A percentile compares a stretch with the other conserved stretches of the same genome.
Conservation (phyloP, 2,888 invertebrate genomes). For the Meta bourneti region DNA sequence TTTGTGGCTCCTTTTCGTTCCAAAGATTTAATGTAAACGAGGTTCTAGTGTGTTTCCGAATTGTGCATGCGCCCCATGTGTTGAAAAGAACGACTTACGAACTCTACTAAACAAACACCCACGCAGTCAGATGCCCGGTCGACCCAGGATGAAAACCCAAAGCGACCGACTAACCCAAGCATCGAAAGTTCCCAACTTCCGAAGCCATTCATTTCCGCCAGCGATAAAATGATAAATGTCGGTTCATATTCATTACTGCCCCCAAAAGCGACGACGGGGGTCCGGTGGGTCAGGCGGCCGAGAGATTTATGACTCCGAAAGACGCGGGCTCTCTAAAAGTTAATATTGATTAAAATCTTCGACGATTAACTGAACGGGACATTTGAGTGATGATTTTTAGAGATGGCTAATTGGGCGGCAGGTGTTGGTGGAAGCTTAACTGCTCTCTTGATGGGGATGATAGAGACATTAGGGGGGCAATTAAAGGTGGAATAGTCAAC, state of each 20-base stretch:
- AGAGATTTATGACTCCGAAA: slow-evolving; percentile 48
- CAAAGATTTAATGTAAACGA: too few relatives aligned
- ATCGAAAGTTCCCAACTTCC: not conserved
- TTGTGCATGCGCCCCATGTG: too few relatives aligned
- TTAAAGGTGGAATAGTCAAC: too few relatives aligned
- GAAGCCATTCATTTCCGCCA: not conserved
- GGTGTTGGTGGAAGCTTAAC: slow-evolving; percentile 6
- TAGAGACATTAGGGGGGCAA: too few relatives aligned
- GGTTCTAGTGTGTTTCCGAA: too few relatives aligned
- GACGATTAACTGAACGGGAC: slow-evolving; percentile 37
- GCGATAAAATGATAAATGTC: slow-evolving; percentile 36
- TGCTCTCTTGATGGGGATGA: too few relatives aligned
- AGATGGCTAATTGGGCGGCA: slow-evolving; percentile 11
- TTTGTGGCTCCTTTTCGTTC: too few relatives aligned
- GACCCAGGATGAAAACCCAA: not conserved
- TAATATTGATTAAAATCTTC: slow-evolving; percentile 64
- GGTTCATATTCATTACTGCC: slow-evolving; percentile 25
- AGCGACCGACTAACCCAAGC: slow-evolving; percentile 11
- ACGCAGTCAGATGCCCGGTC: too few relatives aligned
- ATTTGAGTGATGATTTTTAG: slow-evolving; percentile 45
- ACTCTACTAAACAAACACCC: too few relatives aligned
- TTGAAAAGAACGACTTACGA: too few relatives aligned
- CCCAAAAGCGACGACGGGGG: slow-evolving; percentile 2
- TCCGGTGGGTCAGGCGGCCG: not conserved
- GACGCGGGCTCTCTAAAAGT: slow-evolving; percentile 43